Conservation (phyloP, 2,113 vertebrate genomes). For the Danionella cerebrum region DNA sequence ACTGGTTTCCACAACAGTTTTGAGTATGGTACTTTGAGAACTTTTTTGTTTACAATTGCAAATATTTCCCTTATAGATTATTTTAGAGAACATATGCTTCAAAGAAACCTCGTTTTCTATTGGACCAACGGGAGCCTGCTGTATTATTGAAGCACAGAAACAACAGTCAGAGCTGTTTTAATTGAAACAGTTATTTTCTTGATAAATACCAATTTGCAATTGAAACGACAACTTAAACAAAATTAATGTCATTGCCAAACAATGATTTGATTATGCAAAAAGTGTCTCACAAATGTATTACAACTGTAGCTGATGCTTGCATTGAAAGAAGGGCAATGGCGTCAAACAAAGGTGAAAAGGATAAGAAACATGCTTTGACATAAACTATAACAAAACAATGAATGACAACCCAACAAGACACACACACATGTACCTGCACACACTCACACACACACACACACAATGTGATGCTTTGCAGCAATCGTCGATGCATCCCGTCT, state of each 20-base stretch:
- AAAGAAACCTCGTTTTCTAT: too few relatives aligned
- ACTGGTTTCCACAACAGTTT: too few relatives aligned
- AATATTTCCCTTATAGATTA: too few relatives aligned
- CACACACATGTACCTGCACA: background rate
- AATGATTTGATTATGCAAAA: background rate
- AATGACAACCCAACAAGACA: conserved; percentile 24
- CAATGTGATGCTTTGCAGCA: conserved; percentile 34
- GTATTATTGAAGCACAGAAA: background rate
- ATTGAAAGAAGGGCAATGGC: background rate
- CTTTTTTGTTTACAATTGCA: too few relatives aligned
- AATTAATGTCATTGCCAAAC: background rate
- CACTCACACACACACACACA: background rate
- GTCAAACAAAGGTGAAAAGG: background rate
- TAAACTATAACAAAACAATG: conserved; percentile 26
- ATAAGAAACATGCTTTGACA: conserved; percentile 14
- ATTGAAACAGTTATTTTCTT: too few relatives aligned
- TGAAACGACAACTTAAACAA: background rate
- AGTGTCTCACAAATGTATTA: background rate
- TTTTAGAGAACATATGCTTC: too few relatives aligned
- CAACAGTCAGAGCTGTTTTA: too few relatives aligned
- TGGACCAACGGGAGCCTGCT: too few relatives aligned
- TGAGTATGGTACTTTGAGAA: too few relatives aligned
- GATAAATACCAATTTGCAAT: too few relatives aligned
- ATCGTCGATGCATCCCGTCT: background rate
- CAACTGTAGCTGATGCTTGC: background rate